Conservation (phyloP, 2,888 invertebrate genomes). For the Temnothorax rugatulus region DNA sequence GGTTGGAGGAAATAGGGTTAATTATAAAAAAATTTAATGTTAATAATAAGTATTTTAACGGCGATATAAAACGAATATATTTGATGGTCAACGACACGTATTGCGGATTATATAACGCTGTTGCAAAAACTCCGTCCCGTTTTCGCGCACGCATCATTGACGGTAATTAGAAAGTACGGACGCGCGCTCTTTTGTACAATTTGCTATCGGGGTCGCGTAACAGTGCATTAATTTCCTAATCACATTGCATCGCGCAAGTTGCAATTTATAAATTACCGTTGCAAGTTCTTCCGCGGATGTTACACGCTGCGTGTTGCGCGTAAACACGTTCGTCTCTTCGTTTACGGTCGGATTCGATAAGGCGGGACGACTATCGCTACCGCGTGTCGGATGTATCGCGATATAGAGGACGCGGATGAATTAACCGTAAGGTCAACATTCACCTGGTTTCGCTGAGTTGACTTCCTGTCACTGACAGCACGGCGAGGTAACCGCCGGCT, state of each 20-base stretch:
- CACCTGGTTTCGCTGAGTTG: slow-evolving; percentile 29
- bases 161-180: slow-evolving; percentile 52
- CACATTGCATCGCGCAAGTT: not conserved
- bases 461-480: slow-evolving; percentile 40
- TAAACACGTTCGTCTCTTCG: not conserved
- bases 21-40: slow-evolving; percentile 1
- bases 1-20: too few species aligned
- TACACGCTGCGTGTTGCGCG: not conserved
- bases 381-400: slow-evolving; percentile 42
- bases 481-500: slow-evolving; percentile 51
- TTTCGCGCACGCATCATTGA: slow-evolving; percentile 31
- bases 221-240: slow-evolving; percentile 54
- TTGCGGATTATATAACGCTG: slow-evolving; percentile 4
- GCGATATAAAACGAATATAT: not conserved
- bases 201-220: slow-evolving; percentile 52
- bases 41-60: not conserved
- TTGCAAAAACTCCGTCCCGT: slow-evolving; percentile 12
- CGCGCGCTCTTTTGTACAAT: slow-evolving; percentile 44
- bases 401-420: slow-evolving; percentile 53
- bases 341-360: slow-evolving; percentile 63
- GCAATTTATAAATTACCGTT: slow-evolving; percentile 48
- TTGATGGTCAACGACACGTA: not conserved
- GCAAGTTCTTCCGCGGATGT: not conserved
- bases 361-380: slow-evolving; percentile 31
- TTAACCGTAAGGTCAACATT: slow-evolving; percentile 70